These are phyloP conservation scores for Cottus gobio DNA, from an alignment of 2,113 vertebrate species.

Conservation along the genomic window DNA sequence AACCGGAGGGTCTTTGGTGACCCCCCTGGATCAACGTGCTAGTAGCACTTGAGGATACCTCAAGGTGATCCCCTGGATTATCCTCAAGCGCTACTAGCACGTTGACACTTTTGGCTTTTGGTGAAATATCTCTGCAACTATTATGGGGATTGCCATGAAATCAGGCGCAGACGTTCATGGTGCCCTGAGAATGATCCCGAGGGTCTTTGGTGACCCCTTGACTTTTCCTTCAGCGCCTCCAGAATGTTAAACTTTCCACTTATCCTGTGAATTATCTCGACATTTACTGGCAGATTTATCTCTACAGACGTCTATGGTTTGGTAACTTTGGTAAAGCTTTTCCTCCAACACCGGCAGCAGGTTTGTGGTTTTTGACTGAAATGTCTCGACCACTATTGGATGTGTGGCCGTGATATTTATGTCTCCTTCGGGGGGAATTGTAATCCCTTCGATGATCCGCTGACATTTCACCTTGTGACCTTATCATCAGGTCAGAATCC, in stretches of 20 bases:
- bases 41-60: too few species aligned
- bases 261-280: not conserved
- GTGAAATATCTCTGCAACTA: not conserved
- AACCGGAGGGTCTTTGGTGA: not conserved
- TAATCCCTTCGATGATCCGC: not conserved
- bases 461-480: not conserved
- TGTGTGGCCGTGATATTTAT: not conserved
- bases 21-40: too few species aligned
- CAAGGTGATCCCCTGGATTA: not conserved
- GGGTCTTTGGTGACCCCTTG: not conserved
- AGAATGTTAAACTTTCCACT: not conserved
- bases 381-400: not conserved
- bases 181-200: not conserved
- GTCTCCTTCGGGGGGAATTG: not conserved
- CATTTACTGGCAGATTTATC: not conserved
- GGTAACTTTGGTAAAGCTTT: not conserved
- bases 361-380: not conserved
- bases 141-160: not conserved
- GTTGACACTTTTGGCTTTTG: not conserved
- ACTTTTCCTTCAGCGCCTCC: not conserved
- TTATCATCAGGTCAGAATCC: not conserved
- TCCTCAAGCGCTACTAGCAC: not conserved
- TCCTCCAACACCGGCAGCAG: not conserved
- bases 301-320: not conserved
- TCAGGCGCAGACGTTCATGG: not conserved